Conservation (phyloP, 1,140 invertebrate genomes). For the Ceratoteleas bidentatus region DNA sequence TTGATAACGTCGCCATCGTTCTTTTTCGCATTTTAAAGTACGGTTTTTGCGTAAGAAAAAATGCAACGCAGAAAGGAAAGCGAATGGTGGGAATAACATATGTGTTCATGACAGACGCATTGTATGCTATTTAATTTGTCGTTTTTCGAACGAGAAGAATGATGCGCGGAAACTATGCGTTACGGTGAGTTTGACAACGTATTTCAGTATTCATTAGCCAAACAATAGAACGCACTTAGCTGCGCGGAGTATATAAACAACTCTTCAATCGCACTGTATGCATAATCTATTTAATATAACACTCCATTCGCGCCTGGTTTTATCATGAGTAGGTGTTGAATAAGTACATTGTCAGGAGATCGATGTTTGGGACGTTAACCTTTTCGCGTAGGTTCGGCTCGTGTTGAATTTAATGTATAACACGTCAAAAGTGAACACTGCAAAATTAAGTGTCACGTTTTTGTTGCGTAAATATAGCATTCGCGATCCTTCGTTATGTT, state of each 20-base stretch:
- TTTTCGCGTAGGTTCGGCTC: conserved; percentile 61
- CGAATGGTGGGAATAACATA: conserved; percentile 29
- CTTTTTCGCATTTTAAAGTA: no score
- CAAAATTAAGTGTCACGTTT: conserved; percentile 24
- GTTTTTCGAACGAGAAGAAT: conserved; percentile 57
- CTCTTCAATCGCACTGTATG: conserved; percentile 66
- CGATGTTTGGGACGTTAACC: conserved; percentile 66
- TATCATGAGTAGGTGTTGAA: conserved; percentile 67
- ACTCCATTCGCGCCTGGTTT: conserved; percentile 61
- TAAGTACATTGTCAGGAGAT: conserved; percentile 67
- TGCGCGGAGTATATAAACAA: conserved; percentile 60
- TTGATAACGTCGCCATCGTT: no score
- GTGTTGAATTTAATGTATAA: conserved; percentile 60
- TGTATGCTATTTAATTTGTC: conserved; percentile 57
- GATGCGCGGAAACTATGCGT: conserved; percentile 57
- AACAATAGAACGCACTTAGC: conserved; percentile 69
- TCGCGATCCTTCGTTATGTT: neutral
- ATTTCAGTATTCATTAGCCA: conserved; percentile 68
- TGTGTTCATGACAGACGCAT: conserved; percentile 44
- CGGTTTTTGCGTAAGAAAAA: no score
- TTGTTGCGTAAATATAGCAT: neutral
- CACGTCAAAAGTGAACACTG: conserved; percentile 32
- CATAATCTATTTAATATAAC: conserved; percentile 67
- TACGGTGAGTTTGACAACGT: conserved; percentile 64
- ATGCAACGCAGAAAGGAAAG: neutral